Base-by-base conservation (phyloP, 2,888 invertebrate genomes). In the Siphonodentalium dalli region DNA sequence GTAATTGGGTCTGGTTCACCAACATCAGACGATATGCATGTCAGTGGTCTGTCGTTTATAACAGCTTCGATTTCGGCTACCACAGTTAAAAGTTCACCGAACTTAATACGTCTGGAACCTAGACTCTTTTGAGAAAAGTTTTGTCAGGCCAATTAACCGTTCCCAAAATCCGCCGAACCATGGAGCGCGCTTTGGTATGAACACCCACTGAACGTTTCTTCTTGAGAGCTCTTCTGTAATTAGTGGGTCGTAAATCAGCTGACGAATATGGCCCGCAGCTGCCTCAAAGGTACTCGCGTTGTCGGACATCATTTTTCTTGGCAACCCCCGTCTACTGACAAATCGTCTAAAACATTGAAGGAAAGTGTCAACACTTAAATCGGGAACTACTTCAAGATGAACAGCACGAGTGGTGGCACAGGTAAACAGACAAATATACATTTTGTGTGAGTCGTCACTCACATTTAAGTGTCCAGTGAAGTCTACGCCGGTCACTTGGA, bases 91-190 rank as follows among this genome's bases (percentile, higher is more conserved):
- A 63, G 37, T 7, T 45, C 34, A 11, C 54, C 46, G 24, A 28
- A 39, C 15, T 24, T 54, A 13, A 61, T 23, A 18, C 29, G 42
- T 5, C 48, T 20, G 26, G 44, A 39, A 5, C 47, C 44, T 18
- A 61, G 21, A 1, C 31, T 33, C 26, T 51, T 55, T 37, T 44
- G 59, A 1, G 62, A 48, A 38, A 24, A 48, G 43, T 42, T 60
- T 54, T 5, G 55, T 53, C 18, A 57, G 31, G 2, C 55, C 37
- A 24, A 64, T 54, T 18, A 63, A 26, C 13, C 61, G 27, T 28
- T 61, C 61, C 55, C 60, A 63, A 38, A 53, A 58, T 29, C 62
- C 62, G 9, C 55, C 62, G 33, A 31, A 60, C 60, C 63, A 63
- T 2, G 61, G 54, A 11, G 55, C 60, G n/a, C 51, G 29, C 20